Base-by-base conservation (phyloP, 2,113 vertebrate species). In the Colinus virginianus region DNA sequence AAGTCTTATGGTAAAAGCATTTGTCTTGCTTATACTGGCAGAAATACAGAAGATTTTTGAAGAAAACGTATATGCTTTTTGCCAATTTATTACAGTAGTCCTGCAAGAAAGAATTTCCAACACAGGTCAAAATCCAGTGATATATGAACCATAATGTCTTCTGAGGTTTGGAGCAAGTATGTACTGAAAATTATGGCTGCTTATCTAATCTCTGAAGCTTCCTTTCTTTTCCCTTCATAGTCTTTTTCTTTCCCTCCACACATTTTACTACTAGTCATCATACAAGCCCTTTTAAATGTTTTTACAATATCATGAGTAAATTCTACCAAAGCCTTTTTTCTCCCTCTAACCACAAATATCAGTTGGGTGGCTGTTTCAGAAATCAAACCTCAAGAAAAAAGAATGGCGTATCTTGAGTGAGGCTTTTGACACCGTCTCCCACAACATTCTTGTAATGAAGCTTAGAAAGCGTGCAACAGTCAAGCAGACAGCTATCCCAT, bases 21-120 rank as follows among this genome's bases (percentile, higher is more conserved):
- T 90, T 92, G 32, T 78, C 78, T 90, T 92, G 88, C 78, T 95
- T 96, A 93, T 16, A 32, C 7, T 96, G 96, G 87, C 87, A 85
- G 62, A 74, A 89, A 77, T 68, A 89, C 94, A 96, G 89, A 87
- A 89, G n/a, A 46, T 77, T 93, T 93, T 94, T 67, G 76, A 69
- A 87, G 59, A 83, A 95, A 85, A 89, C 0, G 0, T 51, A 28
- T 34, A 30, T 36, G 15, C 5, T 2, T 64, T 89, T 83, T 87
- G 89, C 93, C 84, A 96, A 85, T 85, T 87, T 56, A 59, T 82
- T 92, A 59, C 67, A 93, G 78, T 84, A 87, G 88, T 94, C 89
- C 63, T 93, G 61, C 46, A 71, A 80, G 87, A 92, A 93, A 56
- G 48, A 90, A 71, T 77, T 90, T 94, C 75, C 75, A 72, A 4